Conservation (phyloP, 1,140 invertebrate genomes). For the Arion vulgaris region DNA sequence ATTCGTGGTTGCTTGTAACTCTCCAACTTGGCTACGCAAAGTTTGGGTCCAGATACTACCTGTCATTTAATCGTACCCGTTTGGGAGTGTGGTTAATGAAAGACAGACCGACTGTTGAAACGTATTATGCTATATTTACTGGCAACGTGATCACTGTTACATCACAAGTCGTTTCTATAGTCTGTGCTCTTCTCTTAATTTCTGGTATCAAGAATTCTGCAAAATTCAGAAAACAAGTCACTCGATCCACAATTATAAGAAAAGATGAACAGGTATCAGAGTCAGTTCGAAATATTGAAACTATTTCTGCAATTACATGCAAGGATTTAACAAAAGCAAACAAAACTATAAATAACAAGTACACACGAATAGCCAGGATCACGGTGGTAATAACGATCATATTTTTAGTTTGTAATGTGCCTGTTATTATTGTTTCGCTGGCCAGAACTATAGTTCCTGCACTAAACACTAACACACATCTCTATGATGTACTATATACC, state of each 20-base stretch:
- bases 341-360: neutral
- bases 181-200: neutral
- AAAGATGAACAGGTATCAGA: neutral
- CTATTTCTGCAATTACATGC: neutral
- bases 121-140: neutral
- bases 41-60: neutral
- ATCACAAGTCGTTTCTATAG: neutral
- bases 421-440: neutral
- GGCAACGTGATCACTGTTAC: neutral
- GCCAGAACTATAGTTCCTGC: neutral
- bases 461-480: neutral
- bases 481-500: neutral
- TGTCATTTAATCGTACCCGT: neutral
- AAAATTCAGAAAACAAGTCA: neutral
- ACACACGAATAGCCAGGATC: neutral
- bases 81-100: neutral
- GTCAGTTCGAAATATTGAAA: neutral
- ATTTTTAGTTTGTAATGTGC: neutral
- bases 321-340: neutral
- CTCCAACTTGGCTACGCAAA: neutral
- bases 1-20: neutral
- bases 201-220: neutral
- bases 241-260: neutral
- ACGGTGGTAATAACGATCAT: neutral
- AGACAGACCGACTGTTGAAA: neutral